Base-by-base conservation (phyloP, 2,888 invertebrate species). In the Parnassius smintheus region DNA sequence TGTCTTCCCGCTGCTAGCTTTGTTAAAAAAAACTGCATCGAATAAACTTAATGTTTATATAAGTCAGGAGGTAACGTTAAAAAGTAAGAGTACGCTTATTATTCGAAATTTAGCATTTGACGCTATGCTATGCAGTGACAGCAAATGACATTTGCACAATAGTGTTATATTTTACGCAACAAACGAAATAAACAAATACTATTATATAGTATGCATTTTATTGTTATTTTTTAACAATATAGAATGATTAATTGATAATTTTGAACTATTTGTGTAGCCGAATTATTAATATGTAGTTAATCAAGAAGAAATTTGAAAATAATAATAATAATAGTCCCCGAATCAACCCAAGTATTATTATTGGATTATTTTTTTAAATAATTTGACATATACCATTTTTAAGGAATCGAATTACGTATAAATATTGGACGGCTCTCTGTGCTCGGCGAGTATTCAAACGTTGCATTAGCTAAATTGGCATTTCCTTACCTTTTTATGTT, bases 311-410 rank as follows among this genome's bases (percentile, higher is more conserved):
- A 65, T 70, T 74, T 73, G 75, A 77, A 73, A 74, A 73, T 75
- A 71, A 74, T 72, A 75, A 74, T 72, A 75, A 71, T 79, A 78
- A 1, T 11, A n/a, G 71, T 79, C 74, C 56, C 72, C 74, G 76
- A 85, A 81, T 86, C 86, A 87, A 80, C 78, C 80, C 85, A 83
- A 87, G 85, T 88, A 88, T 84, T 85, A 83, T 78, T 70, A 57
- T 52, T 46, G 25, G n/a, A 35, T 57, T 75, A 76, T 75, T 77
- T 71, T 68, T 22, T 56, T 41, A 18, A 35, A 35, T 35, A 35
- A 35, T 35, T 35, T 35, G 35, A 3, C 7, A 35, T 35, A 48
- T 48, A 48, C 52, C 18, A 53, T 22, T 42, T 25, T 59, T 61
- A 55, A 44, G 55, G 8, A 44, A 42, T 11, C n/a, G 35, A 35